Conservation (phyloP, 2,113 vertebrate species). For the Phaetusa simplex region DNA sequence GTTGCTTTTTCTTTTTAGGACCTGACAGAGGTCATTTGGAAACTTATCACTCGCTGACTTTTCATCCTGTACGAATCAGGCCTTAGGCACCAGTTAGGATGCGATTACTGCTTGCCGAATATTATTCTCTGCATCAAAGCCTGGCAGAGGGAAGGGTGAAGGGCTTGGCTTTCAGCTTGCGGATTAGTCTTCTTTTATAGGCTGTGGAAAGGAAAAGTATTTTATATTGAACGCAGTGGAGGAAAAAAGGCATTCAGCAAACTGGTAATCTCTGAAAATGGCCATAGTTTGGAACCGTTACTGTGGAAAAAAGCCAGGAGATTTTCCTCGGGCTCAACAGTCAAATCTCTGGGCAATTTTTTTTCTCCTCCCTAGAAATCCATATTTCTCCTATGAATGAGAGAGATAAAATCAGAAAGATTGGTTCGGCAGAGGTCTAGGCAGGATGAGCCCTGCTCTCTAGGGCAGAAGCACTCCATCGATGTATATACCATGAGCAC, state of each 20-base stretch:
- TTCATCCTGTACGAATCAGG: not conserved
- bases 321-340: not conserved
- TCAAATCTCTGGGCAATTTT: not conserved
- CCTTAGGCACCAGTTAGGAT: not conserved
- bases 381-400: not conserved
- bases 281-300: not conserved
- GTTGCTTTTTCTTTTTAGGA: not conserved
- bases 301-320: not conserved
- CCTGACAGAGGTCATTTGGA: not conserved
- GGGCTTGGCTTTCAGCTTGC: not conserved
- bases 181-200: not conserved
- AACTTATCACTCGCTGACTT: not conserved
- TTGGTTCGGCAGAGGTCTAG: not conserved
- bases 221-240: not conserved
- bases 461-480: not conserved
- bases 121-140: not conserved
- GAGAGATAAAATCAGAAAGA: not conserved
- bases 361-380: not conserved
- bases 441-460: not conserved
- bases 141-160: not conserved
- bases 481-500: not conserved
- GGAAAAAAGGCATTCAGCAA: not conserved
- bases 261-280: slow-evolving; percentile 11
- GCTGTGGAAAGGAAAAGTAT: not conserved
- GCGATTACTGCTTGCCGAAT: not conserved